Evolutionary conservation across 2,888 invertebrate genomes (phyloP).

Genomic region (Callyntrura sp.): DNA sequence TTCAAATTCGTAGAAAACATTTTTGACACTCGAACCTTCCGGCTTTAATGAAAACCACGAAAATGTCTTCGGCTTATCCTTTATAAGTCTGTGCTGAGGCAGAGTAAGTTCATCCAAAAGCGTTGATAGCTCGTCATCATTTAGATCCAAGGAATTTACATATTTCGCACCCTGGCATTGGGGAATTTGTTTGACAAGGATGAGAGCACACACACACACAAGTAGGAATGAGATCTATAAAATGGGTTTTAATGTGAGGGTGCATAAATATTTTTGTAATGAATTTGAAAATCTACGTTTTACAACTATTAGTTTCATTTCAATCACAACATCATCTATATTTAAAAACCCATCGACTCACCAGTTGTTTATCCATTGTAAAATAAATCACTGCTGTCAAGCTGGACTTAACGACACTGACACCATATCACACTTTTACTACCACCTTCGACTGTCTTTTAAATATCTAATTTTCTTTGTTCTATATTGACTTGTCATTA

Average conservation of each 20-base stretch:
- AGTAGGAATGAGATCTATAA: constrained; percentile 23
- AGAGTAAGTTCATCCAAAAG: constrained; percentile 71
- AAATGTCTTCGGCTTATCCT: constrained; percentile 59
- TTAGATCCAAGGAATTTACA: constrained; percentile 63
- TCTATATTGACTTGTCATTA: constrained; percentile 54
- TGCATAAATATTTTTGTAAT: constrained; percentile 31
- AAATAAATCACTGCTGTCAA: constrained; percentile 9
- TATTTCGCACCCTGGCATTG: constrained; percentile 73
- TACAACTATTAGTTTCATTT: background rate
- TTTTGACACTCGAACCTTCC: constrained; percentile 32
- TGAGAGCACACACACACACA: constrained; percentile 30
- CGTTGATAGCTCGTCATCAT: constrained; percentile 61
- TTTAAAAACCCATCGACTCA: background rate
- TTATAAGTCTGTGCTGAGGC: constrained; percentile 63
- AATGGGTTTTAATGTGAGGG: constrained; percentile 20
- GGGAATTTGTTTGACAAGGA: constrained; percentile 28
- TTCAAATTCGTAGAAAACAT: constrained; percentile 29
- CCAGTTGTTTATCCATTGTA: constrained; percentile 9
- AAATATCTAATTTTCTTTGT: background rate
- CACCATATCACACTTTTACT: background rate
- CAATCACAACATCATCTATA: background rate
- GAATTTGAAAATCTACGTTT: background rate
- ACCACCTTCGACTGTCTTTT: background rate
- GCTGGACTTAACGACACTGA: background rate
- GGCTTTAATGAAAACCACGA: constrained; percentile 58